These are phyloP conservation scores for Paragorgia papillata DNA, from an alignment of 92 coral and sea anemone genomes.

Conservation along the genomic window DNA sequence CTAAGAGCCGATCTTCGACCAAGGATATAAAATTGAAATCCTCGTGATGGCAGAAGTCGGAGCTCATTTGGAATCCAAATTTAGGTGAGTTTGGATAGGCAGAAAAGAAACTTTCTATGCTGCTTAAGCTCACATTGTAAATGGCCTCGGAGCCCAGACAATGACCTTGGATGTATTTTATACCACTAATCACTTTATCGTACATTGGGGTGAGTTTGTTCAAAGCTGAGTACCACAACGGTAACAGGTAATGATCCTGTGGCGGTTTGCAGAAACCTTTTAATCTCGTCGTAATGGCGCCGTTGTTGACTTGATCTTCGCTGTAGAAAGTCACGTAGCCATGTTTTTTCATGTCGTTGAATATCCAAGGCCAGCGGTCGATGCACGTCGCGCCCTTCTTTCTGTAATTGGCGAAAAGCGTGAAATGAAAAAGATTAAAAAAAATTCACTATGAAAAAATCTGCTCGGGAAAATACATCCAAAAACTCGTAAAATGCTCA, in stretches of 20 bases:
- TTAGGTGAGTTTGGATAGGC: slow-evolving; percentile 59
- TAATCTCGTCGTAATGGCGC: slow-evolving; percentile 56
- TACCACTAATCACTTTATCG: slow-evolving; percentile 28
- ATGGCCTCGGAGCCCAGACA: slow-evolving; percentile 64
- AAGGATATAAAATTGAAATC: slow-evolving; percentile 61
- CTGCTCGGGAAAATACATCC: too few species aligned
- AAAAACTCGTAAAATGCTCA: too few species aligned
- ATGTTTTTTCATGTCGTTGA: slow-evolving; percentile 51
- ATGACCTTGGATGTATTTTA: slow-evolving; percentile 23
- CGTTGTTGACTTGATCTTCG: slow-evolving; percentile 65
- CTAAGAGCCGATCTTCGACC: slow-evolving; percentile 54
- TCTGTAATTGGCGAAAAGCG: too few species aligned
- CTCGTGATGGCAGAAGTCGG: slow-evolving; percentile 63
- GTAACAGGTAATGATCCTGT: slow-evolving; percentile 58
- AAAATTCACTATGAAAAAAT: too few species aligned
- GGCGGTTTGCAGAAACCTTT: slow-evolving; percentile 64
- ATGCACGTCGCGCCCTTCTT: slow-evolving; percentile 49
- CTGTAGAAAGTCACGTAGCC: slow-evolving; percentile 68
- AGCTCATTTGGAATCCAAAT: slow-evolving; percentile 51
- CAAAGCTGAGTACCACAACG: slow-evolving; percentile 55
- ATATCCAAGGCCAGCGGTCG: slow-evolving; percentile 69
- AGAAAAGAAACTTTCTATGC: slow-evolving; percentile 55
- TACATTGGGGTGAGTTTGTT: slow-evolving; percentile 27
- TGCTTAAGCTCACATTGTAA: slow-evolving; percentile 51
- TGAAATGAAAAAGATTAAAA: too few species aligned